Base-by-base conservation (phyloP, 2,888 invertebrate species). In the Eupithecia abbreviata region DNA sequence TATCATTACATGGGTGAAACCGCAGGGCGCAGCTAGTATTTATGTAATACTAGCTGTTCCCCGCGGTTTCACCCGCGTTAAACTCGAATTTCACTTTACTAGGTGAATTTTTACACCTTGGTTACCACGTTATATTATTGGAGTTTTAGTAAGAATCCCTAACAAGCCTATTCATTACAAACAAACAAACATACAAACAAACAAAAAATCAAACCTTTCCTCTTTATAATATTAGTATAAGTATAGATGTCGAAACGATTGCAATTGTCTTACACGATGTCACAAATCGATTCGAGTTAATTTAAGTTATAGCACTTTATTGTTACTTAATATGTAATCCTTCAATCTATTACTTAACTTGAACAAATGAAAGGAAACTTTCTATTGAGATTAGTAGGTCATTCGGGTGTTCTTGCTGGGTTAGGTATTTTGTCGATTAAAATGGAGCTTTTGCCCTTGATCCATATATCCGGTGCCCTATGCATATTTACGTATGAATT, bases 211-310 rank as follows among this genome's bases (percentile, higher is more conserved):
- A n/a, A n/a, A n/a, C n/a, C n/a, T n/a, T n/a, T n/a, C n/a, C n/a
- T n/a, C n/a, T n/a, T n/a, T n/a, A n/a, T n/a, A n/a, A n/a, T n/a
- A n/a, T n/a, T n/a, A n/a, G n/a, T n/a, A n/a, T n/a, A n/a, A n/a
- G n/a, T n/a, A n/a, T n/a, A n/a, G n/a, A n/a, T 66, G 15, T 66
- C 3, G 3, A 13, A 66, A 66, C 42, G 10, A 13, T 66, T 66
- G 15, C 66, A 12, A 15, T 68, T 72, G 74, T 77, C 69, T 72
- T 51, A 43, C 70, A 80, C 82, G 84, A 80, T 88, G 89, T 90
- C 91, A 92, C 91, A 92, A 92, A 91, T 90, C 87, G 88, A 87
- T 82, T 82, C 84, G 86, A 85, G 87, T 85, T 42, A 88, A 89
- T 89, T 90, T 84, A 85, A 89, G 90, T 45, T 67, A 74, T 85